Evolutionary conservation across 1,140 invertebrate genomes (phyloP).

Genomic region (Ips nitidus): DNA sequence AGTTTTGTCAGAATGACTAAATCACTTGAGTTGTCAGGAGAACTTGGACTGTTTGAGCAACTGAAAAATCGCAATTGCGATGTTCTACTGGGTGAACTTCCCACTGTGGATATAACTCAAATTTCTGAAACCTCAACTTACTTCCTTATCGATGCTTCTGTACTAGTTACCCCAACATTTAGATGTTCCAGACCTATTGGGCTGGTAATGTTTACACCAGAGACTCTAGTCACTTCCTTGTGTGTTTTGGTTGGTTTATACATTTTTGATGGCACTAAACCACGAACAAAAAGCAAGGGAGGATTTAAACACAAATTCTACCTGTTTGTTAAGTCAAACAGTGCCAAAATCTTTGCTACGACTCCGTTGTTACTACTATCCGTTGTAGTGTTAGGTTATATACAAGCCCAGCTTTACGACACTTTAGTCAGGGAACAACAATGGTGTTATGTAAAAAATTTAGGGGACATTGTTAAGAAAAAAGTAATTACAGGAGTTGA

Average conservation of each 20-base stretch:
- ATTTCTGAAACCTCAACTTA: too few relatives aligned
- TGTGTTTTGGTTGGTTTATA: background rate
- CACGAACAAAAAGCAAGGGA: too few relatives aligned
- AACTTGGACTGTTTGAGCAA: background rate
- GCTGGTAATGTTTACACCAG: background rate
- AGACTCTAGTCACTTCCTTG: background rate
- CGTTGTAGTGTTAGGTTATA: background rate
- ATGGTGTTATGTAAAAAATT: background rate
- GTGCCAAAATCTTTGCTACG: too few relatives aligned
- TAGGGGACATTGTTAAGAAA: constrained; percentile 3
- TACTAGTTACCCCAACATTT: background rate
- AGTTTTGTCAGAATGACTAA: too few relatives aligned
- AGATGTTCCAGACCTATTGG: background rate
- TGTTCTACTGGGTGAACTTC: background rate
- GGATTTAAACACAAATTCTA: too few relatives aligned
- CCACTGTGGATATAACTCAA: background rate
- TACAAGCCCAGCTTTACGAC: constrained; percentile 8
- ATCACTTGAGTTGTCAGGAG: too few relatives aligned
- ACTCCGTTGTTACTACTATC: background rate
- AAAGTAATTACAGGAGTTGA: constrained; percentile 3
- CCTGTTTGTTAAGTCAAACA: too few relatives aligned
- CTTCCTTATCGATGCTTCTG: background rate
- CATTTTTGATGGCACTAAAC: too few relatives aligned
- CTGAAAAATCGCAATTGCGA: background rate
- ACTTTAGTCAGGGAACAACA: background rate